Percentiles rank a stretch among this genome's conserved stretches.
These are phyloP conservation scores for Zaprionus gabonicus DNA, from an alignment of 1,140 invertebrate species.

Conservation along the genomic window DNA sequence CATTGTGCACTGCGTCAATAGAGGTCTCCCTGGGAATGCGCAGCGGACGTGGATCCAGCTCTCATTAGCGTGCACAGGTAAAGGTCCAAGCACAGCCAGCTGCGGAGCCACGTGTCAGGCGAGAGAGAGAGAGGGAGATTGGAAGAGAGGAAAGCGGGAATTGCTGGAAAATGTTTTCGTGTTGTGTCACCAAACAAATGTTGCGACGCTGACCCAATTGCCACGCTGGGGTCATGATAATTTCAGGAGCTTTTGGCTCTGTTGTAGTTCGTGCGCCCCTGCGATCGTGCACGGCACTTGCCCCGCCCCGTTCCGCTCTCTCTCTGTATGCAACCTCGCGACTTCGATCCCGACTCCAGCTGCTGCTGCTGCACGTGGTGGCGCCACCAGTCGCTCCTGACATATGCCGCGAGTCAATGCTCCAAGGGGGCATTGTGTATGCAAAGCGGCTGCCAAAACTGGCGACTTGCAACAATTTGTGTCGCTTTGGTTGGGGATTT, in stretches of 20 bases:
- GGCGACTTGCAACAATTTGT: constrained; percentile 53
- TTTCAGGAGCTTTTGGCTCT: constrained; percentile 74
- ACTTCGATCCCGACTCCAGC: constrained; percentile 30
- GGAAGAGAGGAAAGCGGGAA: neutral
- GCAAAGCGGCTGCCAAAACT: constrained; percentile 21
- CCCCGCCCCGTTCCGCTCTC: neutral
- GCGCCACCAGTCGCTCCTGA: constrained; percentile 45
- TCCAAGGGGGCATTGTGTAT: constrained; percentile 5
- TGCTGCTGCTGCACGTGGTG: constrained; percentile 21
- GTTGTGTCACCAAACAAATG: constrained; percentile 76
- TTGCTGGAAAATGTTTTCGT: constrained; percentile 41
- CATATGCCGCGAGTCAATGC: constrained; percentile 38
- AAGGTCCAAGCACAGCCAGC: constrained; percentile 36
- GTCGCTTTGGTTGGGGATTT: constrained; percentile 32
- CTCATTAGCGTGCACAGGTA: constrained; percentile 64
- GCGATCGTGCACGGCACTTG: constrained; percentile 62
- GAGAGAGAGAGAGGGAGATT: neutral
- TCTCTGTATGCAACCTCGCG: constrained; percentile 54
- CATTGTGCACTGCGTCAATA: constrained; percentile 66
- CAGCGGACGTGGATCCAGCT: constrained; percentile 7
- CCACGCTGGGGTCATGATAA: constrained; percentile 77
- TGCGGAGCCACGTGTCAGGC: constrained; percentile 64
- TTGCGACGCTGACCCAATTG: constrained; percentile 76
- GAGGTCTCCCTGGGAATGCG: constrained; percentile 22
- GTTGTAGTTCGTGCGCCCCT: constrained; percentile 66